These are phyloP conservation scores for Harlomillsia oculata DNA, from an alignment of 1,140 invertebrate species.

Conservation along the genomic window DNA sequence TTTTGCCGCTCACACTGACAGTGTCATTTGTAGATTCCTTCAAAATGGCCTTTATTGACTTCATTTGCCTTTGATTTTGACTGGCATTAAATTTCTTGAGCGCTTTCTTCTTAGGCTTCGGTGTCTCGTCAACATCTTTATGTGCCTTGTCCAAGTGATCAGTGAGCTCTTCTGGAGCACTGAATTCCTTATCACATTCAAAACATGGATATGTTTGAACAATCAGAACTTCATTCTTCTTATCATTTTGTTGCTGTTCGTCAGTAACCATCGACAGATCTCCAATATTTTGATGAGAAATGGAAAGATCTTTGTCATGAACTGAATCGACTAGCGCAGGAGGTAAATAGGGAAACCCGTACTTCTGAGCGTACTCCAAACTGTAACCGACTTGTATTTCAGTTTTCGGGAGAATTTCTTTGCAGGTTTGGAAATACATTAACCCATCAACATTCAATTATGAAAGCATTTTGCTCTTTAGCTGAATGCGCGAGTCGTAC, in stretches of 20 bases:
- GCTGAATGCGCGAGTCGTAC: constrained; percentile 23
- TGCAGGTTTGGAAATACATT: constrained; percentile 30
- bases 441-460: constrained; percentile 26
- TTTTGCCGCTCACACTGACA: too few species aligned
- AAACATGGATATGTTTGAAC: constrained; percentile 24
- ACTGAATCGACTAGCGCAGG: neutral
- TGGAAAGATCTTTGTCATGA: neutral
- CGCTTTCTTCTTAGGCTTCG: constrained; percentile 29
- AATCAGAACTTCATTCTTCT: constrained; percentile 3
- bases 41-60: neutral
- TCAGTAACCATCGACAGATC: neutral
- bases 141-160: constrained; percentile 26
- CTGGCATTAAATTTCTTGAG: neutral
- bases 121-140: constrained; percentile 16
- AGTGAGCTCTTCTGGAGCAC: constrained; percentile 5
- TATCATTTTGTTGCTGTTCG: constrained; percentile 1
- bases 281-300: neutral
- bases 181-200: constrained; percentile 28
- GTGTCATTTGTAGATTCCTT: too few species aligned
- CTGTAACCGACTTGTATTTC: constrained; percentile 32
- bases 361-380: constrained; percentile 29
- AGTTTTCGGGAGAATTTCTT: constrained; percentile 31
- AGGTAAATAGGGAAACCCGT: constrained; percentile 20
- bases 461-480: constrained; percentile 25
- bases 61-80: neutral